Percentiles rank a stretch among this genome's conserved stretches.
Conservation (phyloP, 1,140 invertebrate genomes). For the Tetramorium alpestre region DNA sequence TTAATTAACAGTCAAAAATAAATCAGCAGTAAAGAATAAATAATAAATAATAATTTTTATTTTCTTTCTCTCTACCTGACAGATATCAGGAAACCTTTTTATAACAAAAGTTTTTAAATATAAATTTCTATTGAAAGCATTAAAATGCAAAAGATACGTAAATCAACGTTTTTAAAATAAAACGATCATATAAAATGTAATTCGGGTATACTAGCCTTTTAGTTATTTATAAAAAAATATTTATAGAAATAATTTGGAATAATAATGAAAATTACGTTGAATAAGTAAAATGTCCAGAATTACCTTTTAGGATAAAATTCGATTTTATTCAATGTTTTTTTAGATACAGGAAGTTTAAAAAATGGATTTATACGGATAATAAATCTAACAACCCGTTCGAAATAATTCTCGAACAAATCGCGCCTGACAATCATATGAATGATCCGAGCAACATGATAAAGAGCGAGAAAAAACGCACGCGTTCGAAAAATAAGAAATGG, state of each 20-base stretch:
- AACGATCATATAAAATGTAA: not conserved
- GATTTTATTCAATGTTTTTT: not conserved
- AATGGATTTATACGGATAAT: not conserved
- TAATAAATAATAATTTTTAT: not conserved
- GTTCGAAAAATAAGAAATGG: slow-evolving; percentile 3
- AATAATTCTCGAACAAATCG: not conserved
- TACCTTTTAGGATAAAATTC: not conserved
- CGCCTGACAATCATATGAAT: not conserved
- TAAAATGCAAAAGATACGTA: not conserved
- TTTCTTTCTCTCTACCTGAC: not conserved
- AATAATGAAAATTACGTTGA: not conserved
- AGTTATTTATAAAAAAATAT: slow-evolving; percentile 6
- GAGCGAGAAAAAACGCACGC: not conserved
- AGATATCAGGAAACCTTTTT: not conserved
- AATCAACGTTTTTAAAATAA: slow-evolving; percentile 2
- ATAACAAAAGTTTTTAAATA: not conserved
- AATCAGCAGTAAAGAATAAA: not conserved
- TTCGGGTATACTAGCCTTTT: not conserved
- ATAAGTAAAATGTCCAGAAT: not conserved
- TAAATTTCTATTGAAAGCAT: slow-evolving; percentile 2
- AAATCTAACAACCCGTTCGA: not conserved
- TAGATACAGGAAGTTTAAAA: not conserved
- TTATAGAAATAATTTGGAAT: not conserved
- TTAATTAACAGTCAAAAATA: not conserved
- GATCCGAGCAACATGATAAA: not conserved